Conservation (phyloP, 1,140 invertebrate species). For the Zaprionus vittiger region DNA sequence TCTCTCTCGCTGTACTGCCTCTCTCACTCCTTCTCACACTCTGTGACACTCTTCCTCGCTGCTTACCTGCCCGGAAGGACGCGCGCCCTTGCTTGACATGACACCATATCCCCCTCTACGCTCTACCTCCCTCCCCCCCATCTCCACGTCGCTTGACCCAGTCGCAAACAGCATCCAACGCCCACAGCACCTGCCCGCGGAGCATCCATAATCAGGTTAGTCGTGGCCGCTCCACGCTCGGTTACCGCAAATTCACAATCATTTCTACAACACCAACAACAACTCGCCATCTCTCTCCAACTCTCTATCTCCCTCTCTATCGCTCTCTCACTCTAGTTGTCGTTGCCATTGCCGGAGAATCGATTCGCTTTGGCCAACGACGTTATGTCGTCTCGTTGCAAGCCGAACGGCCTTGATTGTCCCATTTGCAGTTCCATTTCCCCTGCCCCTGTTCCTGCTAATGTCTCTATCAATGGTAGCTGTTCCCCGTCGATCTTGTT, state of each 20-base stretch:
- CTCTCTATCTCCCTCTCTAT: neutral
- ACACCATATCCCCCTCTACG: neutral
- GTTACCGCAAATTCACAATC: constrained; percentile 38
- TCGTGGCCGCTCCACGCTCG: constrained; percentile 43
- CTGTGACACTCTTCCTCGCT: neutral
- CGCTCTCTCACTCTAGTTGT: constrained; percentile 9
- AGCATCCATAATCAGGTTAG: constrained; percentile 49
- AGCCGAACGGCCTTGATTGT: constrained; percentile 71
- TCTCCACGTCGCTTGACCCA: neutral
- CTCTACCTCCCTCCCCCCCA: too few relatives aligned
- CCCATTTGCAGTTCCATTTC: constrained; percentile 11
- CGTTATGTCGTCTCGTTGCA: constrained; percentile 64
- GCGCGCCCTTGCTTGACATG: neutral
- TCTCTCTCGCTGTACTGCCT: neutral
- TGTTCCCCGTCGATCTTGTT: constrained; percentile 39
- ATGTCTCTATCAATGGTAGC: constrained; percentile 65
- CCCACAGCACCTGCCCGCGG: constrained; percentile 33
- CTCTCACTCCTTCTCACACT: neutral
- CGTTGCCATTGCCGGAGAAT: constrained; percentile 47
- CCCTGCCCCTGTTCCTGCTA: constrained; percentile 23
- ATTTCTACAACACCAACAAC: constrained; percentile 24
- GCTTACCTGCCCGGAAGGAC: neutral
- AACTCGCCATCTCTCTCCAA: constrained; percentile 5
- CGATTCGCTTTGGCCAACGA: constrained; percentile 67
- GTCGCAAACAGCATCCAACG: constrained; percentile 9